phyloP scores from a whole-genome alignment of 1,140 invertebrate species.

The Samia ricini region DNA sequence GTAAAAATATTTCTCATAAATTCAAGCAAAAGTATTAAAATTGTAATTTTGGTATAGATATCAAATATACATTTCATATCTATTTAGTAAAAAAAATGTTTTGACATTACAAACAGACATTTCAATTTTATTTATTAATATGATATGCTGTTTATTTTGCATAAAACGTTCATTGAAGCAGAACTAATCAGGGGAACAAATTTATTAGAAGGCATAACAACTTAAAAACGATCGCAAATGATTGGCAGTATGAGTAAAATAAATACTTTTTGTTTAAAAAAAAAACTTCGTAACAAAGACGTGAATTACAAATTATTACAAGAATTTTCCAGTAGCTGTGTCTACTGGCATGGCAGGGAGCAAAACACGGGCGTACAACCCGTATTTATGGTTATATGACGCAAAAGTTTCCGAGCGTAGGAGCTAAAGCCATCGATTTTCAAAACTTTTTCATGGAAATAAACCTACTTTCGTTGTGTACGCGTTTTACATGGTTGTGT shows the following conservation, averaged over 20 bases:
- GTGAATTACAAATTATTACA: constrained; percentile 44
- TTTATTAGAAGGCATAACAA: no score
- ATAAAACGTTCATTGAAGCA: no score
- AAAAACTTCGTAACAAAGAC: constrained; percentile 10
- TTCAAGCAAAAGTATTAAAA: no score
- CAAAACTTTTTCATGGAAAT: constrained; percentile 78
- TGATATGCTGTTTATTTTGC: no score
- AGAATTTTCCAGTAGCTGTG: constrained; percentile 40
- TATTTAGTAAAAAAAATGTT: no score
- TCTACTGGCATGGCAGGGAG: constrained; percentile 41
- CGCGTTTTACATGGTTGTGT: constrained; percentile 44
- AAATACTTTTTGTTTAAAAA: not conserved
- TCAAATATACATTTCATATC: no score
- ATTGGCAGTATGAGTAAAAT: not conserved
- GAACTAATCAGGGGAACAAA: no score
- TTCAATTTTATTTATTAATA: no score
- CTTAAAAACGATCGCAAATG: not conserved
- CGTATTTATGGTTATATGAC: constrained; percentile 74
- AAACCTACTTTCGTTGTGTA: constrained; percentile 76
- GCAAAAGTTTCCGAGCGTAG: constrained; percentile 72
- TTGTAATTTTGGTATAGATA: no score
- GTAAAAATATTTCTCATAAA: no score
- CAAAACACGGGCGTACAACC: constrained; percentile 56
- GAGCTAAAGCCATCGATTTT: constrained; percentile 77
- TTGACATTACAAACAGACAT: no score